Evolutionary conservation across 2,113 vertebrate genomes (phyloP), one percentile per base, ranked within the genome.

Genomic region (Macaca mulatta): DNA sequence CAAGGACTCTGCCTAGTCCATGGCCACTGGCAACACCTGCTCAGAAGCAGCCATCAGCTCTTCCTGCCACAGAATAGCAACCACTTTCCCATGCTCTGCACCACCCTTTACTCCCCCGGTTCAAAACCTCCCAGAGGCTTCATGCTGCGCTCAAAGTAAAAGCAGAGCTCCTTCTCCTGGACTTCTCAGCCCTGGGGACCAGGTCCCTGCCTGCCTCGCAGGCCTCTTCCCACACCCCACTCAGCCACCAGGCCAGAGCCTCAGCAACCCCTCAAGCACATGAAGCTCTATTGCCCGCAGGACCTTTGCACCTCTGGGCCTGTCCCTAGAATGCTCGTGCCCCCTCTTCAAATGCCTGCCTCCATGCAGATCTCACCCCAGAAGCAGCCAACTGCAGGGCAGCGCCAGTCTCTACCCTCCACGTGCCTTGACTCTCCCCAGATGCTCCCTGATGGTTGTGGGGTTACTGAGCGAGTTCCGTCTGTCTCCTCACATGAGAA

Each of bases 381-480:
- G 82, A 69, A 25, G 11, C 25, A 9, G 9, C 64, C 27, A 14
- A 6, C 59, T 32, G 12, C 3, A 0, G 2, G 48, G 61, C 55
- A n/a, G 75, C 43, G 0, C 7, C 69, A 1, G 78, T 7, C 13
- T n/a, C 3, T 4, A 9, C 8, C 20, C 78, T 23, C 72, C 0
- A 6, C 40, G 1, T 3, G 0, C 57, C 6, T 25, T 20, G 3
- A 23, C 18, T 30, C 52, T 43, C 93, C 40, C 23, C 1, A 0
- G 5, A 10, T 1, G 1, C n/a, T 6, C 1, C 3, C 6, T 4
- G 9, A 4, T 10, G 13, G 52, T 1, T 48, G 30, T n/a, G 0
- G 1, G n/a, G 30, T 55, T 4, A 9, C 50, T 7, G 27, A 7
- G 11, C 6, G 25, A 13, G 35, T 23, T 17, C 61, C 1, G 0